These are phyloP conservation scores for Synergus japonicus DNA, from an alignment of 2,888 invertebrate species.

Conservation along the genomic window DNA sequence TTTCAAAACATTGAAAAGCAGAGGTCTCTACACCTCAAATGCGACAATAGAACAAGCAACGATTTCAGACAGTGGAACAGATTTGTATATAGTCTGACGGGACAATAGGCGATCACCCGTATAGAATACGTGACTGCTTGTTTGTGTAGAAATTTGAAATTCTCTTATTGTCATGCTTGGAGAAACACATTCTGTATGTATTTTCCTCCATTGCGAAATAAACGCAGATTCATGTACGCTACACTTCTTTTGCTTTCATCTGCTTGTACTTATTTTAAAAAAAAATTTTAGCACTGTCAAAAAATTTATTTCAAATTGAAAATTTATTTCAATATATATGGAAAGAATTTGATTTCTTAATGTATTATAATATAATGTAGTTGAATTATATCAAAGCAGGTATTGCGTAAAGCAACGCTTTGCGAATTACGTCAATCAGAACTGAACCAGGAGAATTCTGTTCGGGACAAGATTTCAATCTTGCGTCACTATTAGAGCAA, in stretches of 20 bases:
- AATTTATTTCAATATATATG: too few species aligned
- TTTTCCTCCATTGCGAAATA: background rate
- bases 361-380: background rate
- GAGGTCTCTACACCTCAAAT: background rate
- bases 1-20: background rate
- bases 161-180: background rate
- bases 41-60: background rate
- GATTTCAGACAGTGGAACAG: slow-evolving; percentile 25
- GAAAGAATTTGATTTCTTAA: background rate
- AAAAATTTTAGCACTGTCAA: too few species aligned
- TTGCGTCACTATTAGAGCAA: background rate
- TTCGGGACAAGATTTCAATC: slow-evolving; percentile 5
- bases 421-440: background rate
- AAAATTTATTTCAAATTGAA: too few species aligned
- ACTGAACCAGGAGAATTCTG: background rate
- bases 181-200: background rate
- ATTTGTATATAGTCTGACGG: slow-evolving; percentile 10
- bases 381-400: background rate
- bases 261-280: too few species aligned
- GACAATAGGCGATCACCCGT: slow-evolving; percentile 7
- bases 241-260: too few species aligned
- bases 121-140: background rate
- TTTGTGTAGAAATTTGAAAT: slow-evolving; percentile 5
- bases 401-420: background rate
- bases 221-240: background rate